Conservation (phyloP, 2,113 vertebrate genomes). For the Embiotoca jacksoni region DNA sequence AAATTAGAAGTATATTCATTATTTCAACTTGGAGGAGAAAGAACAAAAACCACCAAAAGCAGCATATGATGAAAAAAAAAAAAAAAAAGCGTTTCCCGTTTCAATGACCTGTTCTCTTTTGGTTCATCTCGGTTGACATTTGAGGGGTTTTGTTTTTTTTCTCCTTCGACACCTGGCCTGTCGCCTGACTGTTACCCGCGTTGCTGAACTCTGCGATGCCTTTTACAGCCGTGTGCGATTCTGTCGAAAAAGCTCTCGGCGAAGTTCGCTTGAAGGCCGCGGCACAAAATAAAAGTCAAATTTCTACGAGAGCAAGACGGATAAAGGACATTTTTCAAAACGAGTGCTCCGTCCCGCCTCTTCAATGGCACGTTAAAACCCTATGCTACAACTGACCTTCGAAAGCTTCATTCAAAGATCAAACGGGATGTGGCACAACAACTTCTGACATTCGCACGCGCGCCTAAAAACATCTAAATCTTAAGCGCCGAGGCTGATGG, state of each 20-base stretch:
- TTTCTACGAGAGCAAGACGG: neutral
- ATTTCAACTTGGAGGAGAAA: neutral
- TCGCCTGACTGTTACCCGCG: constrained; percentile 3
- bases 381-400: neutral
- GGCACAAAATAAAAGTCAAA: neutral
- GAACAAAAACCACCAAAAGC: constrained; percentile 2
- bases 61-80: neutral
- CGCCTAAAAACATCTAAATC: too few species aligned
- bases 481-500: too few species aligned
- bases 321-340: neutral
- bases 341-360: neutral
- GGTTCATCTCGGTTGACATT: constrained; percentile 20
- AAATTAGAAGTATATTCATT: neutral
- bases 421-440: too few species aligned
- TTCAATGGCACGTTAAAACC: constrained; percentile 5
- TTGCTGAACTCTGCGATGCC: constrained; percentile 13
- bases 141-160: neutral
- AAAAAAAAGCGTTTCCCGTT: neutral
- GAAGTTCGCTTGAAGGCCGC: constrained; percentile 3
- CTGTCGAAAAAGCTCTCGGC: neutral
- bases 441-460: too few species aligned
- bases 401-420: neutral
- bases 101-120: neutral
- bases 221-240: constrained; percentile 10
- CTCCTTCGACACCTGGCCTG: neutral